Percentiles rank a stretch among this genome's conserved stretches.
phyloP scores from a whole-genome alignment of 2,888 invertebrate genomes.

The Lasioglossum vierecki region DNA sequence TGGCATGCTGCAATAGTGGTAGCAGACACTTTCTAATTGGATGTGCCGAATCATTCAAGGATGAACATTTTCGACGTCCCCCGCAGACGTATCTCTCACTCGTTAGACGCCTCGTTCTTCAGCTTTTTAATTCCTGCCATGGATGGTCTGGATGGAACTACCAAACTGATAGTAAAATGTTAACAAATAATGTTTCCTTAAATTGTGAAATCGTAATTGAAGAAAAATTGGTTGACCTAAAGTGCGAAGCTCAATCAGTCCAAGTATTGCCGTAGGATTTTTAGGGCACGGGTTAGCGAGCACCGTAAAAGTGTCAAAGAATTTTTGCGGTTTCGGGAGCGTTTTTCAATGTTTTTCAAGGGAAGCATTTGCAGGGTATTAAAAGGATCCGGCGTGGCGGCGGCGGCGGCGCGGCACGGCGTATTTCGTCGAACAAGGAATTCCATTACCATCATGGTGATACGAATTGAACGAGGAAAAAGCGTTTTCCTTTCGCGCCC shows the following conservation, averaged over 20 bases:
- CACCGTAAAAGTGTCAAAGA: neutral
- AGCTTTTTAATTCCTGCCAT: neutral
- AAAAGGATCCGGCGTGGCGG: neutral
- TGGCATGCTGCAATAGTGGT: constrained; percentile 41
- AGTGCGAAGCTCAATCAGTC: neutral
- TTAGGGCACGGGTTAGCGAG: neutral
- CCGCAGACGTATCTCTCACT: neutral
- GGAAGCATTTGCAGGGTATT: neutral
- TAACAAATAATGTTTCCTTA: no score
- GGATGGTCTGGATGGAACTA: neutral
- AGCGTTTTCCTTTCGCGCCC: constrained; percentile 64
- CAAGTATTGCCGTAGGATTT: no score
- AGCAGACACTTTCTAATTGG: constrained; percentile 58
- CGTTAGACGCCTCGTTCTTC: neutral
- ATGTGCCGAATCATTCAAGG: constrained; percentile 47
- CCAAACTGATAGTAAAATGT: neutral
- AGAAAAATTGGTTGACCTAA: neutral
- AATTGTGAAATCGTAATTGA: neutral
- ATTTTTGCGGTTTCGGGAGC: neutral
- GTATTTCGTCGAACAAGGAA: constrained; percentile 76
- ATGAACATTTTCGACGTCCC: constrained; percentile 34
- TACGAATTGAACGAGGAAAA: constrained; percentile 67
- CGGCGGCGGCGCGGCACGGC: neutral
- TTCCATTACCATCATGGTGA: constrained; percentile 74
- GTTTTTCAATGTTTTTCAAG: neutral